Evolutionary conservation across 1,140 invertebrate species (phyloP).

Genomic region (Cherax destructor): DNA sequence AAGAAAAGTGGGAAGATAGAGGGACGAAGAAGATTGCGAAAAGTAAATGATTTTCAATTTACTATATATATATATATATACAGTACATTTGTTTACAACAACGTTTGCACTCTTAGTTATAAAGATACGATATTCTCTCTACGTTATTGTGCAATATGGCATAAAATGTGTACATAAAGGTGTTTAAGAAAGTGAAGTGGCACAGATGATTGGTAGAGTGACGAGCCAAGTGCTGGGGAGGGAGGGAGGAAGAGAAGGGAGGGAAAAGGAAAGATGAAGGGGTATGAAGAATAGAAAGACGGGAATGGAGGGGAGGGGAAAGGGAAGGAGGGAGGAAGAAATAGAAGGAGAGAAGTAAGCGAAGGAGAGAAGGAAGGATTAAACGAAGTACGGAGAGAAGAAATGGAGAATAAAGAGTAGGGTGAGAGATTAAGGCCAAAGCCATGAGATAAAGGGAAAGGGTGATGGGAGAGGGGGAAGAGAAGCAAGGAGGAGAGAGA

Average conservation of each 20-base stretch:
- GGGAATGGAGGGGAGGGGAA: background rate
- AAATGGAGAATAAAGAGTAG: conserved; percentile 1
- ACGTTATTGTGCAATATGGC: no score
- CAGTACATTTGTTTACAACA: no score
- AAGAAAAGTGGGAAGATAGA: no score
- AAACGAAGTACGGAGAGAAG: background rate
- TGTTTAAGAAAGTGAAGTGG: no score
- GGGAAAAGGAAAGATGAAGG: background rate
- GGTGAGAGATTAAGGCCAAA: background rate
- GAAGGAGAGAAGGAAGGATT: background rate
- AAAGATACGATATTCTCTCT: no score
- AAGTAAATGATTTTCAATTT: no score
- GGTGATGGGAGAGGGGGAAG: conserved; percentile 18
- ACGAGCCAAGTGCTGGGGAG: no score
- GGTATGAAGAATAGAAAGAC: background rate
- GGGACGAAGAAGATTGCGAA: no score
- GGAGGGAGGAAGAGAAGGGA: background rate
- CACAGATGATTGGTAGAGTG: no score
- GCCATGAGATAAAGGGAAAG: background rate
- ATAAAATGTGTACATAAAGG: no score
- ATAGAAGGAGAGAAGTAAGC: background rate
- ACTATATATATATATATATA: no score
- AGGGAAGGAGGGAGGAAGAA: conserved; percentile 8
- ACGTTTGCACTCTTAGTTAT: no score
- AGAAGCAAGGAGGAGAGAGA: conserved; percentile 13